phyloP scores from a whole-genome alignment of 2,113 vertebrate species.

The Rhinichthys klamathensis region DNA sequence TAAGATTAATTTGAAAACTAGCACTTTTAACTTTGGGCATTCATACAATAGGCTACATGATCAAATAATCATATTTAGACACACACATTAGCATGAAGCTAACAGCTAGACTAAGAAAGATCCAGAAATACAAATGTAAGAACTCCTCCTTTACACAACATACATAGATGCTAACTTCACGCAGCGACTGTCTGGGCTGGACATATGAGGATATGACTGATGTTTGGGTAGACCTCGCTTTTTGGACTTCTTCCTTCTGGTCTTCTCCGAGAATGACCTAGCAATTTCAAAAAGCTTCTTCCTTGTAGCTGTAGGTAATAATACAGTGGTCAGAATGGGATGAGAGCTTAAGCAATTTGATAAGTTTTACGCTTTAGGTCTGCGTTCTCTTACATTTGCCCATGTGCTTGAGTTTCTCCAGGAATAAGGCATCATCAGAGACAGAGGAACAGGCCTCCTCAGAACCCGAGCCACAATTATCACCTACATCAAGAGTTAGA shows the following conservation, averaged over 20 bases:
- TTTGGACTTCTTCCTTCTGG: conserved; percentile 91
- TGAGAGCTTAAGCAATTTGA: background rate
- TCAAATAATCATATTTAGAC: background rate
- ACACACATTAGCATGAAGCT: background rate
- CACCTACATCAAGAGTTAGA: conserved; percentile 69
- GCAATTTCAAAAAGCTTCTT: conserved; percentile 97
- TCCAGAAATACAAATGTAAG: background rate
- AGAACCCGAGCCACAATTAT: conserved; percentile 70
- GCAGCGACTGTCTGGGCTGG: background rate
- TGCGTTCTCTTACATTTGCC: conserved; percentile 88
- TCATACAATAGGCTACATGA: background rate
- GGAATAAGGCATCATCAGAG: conserved; percentile 95
- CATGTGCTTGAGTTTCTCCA: conserved; percentile 98
- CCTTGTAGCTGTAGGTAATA: conserved; percentile 81
- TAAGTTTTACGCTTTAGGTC: background rate
- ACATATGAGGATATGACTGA: conserved; percentile 83
- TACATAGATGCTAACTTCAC: background rate
- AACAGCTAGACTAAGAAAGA: background rate
- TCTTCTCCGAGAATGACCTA: conserved; percentile 94
- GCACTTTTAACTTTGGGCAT: background rate
- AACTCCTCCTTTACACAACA: background rate
- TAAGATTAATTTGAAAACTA: background rate
- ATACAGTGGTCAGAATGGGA: background rate
- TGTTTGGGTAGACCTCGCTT: conserved; percentile 88
- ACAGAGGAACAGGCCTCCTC: conserved; percentile 76